Conservation (phyloP, 2,888 invertebrate genomes). For the Mellilla xanthometata region DNA sequence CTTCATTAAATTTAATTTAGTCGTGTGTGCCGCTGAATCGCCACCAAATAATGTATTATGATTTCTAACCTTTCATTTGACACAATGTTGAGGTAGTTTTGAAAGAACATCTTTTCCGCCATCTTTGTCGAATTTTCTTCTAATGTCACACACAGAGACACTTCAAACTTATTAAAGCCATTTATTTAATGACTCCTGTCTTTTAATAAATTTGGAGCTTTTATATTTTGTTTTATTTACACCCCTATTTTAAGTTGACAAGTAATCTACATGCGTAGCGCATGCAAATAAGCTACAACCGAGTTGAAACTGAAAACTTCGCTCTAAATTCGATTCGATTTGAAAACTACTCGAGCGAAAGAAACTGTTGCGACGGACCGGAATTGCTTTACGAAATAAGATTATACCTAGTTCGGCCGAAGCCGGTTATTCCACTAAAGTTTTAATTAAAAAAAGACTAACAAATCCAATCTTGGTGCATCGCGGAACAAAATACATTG, state of each 20-base stretch:
- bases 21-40: no score
- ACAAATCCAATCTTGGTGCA: not conserved
- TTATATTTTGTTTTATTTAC: no score
- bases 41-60: no score
- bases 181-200: no score
- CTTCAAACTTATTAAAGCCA: not conserved
- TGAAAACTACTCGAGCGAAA: constrained; percentile 21
- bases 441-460: constrained; percentile 12
- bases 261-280: constrained; percentile 71
- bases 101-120: no score
- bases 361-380: constrained; percentile 19
- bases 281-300: constrained; percentile 54
- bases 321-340: constrained; percentile 23
- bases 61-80: no score
- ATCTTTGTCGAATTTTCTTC: no score
- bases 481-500: not conserved
- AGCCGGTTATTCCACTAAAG: constrained; percentile 2
- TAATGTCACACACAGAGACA: no score
- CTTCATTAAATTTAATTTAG: no score
- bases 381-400: constrained; percentile 14
- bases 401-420: constrained; percentile 15
- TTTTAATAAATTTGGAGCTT: no score
- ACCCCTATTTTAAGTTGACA: constrained; percentile 40
- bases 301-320: constrained; percentile 36
- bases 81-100: no score